A percentile compares a stretch with the other conserved stretches of the same genome.
These are phyloP conservation scores for Ciconia nigra DNA, from an alignment of 2,797 vertebrate species.

Conservation along the genomic window DNA sequence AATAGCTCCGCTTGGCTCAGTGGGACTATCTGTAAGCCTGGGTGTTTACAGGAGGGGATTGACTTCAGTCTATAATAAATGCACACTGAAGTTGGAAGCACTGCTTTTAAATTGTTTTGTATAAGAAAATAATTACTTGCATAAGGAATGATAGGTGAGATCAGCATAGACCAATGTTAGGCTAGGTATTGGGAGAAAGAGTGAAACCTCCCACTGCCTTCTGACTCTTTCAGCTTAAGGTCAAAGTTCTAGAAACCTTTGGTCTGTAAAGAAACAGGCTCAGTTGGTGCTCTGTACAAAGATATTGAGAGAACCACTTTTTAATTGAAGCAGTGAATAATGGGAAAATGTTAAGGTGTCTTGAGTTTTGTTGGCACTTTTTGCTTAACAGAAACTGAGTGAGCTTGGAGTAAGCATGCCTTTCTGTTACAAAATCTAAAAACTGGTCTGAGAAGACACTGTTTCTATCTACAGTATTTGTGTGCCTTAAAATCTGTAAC, in stretches of 20 bases:
- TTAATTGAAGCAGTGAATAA: background rate
- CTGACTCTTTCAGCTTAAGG: background rate
- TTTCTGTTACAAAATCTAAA: background rate
- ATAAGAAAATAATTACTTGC: background rate
- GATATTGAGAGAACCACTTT: rapidly evolving
- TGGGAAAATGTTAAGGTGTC: background rate
- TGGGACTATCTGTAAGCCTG: background rate
- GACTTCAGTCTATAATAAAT: background rate
- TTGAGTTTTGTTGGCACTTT: background rate
- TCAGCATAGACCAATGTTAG: rapidly evolving
- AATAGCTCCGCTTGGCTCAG: background rate
- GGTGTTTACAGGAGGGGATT: background rate
- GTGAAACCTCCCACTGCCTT: background rate
- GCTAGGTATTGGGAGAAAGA: background rate
- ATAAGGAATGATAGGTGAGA: background rate
- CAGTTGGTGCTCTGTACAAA: background rate
- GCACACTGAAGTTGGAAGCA: background rate
- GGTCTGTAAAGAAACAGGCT: background rate
- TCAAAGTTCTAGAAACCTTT: background rate
- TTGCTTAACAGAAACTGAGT: background rate
- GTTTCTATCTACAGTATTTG: background rate
- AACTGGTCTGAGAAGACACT: background rate
- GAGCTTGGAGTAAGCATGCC: background rate
- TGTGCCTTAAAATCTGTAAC: background rate
- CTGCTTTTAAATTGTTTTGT: background rate